Evolutionary conservation across 2,888 invertebrate genomes (phyloP).

Genomic region (Halictus ligatus): DNA sequence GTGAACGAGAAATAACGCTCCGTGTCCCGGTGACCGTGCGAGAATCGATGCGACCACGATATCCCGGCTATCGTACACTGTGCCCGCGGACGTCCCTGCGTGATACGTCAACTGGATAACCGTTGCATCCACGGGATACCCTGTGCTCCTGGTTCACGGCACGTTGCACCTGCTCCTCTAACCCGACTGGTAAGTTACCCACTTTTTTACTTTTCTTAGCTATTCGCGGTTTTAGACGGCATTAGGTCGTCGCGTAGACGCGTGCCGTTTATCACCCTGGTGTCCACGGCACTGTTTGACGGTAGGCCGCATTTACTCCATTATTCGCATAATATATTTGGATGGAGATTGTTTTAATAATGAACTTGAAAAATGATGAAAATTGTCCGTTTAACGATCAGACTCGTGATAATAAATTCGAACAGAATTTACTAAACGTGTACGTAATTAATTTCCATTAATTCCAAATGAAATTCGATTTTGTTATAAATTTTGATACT

Average conservation of each 20-base stretch:
- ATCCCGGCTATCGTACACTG: conserved; percentile 17
- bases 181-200: background rate
- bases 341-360: background rate
- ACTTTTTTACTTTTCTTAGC: background rate
- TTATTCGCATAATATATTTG: background rate
- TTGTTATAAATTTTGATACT: too few relatives aligned
- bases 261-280: background rate
- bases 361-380: too few relatives aligned
- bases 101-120: conserved; percentile 48
- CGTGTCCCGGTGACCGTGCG: conserved; percentile 15
- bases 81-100: background rate
- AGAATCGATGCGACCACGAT: conserved; percentile 52
- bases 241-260: background rate
- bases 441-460: too few relatives aligned
- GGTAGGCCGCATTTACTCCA: background rate
- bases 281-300: background rate
- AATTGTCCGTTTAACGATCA: too few relatives aligned
- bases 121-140: background rate
- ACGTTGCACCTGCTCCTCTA: background rate
- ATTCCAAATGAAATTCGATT: too few relatives aligned
- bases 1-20: conserved; percentile 13
- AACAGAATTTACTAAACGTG: too few relatives aligned
- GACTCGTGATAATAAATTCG: too few relatives aligned
- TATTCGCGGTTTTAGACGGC: background rate
- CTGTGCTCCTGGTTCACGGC: background rate